phyloP scores from a whole-genome alignment of 2,888 invertebrate species.

The Drosophila fulvimacula region DNA sequence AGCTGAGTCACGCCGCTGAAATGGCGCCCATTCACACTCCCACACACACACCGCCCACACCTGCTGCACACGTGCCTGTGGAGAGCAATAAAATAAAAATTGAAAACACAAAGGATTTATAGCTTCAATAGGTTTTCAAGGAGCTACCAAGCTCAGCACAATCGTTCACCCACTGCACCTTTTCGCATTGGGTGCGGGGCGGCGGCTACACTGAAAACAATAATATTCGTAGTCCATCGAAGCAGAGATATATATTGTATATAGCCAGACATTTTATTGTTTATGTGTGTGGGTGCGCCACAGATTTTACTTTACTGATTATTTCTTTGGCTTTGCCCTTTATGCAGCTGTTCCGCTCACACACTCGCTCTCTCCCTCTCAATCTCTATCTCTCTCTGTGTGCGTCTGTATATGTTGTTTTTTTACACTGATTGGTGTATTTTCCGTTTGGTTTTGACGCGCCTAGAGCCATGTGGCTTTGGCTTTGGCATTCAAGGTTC shows the following conservation, averaged over 20 bases:
- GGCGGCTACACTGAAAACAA: constrained; percentile 58
- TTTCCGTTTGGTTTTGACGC: constrained; percentile 75
- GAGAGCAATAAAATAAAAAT: constrained; percentile 81
- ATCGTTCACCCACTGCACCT: constrained; percentile 45
- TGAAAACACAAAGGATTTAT: constrained; percentile 82
- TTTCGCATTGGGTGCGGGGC: constrained; percentile 30
- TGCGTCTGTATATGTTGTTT: constrained; percentile 57
- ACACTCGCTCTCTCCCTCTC: background rate
- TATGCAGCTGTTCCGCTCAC: constrained; percentile 2
- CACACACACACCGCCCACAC: background rate
- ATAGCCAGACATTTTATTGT: constrained; percentile 65
- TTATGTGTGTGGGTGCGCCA: constrained; percentile 69
- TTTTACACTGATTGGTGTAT: constrained; percentile 80
- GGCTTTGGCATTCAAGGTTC: constrained; percentile 43
- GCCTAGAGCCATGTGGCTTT: constrained; percentile 75
- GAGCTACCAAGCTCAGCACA: constrained; percentile 68
- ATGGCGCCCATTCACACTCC: constrained; percentile 27
- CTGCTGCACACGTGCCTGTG: constrained; percentile 56
- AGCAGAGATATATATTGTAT: constrained; percentile 52
- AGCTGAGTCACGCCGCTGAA: constrained; percentile 57
- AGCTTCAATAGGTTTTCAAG: constrained; percentile 82
- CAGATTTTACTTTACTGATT: constrained; percentile 75
- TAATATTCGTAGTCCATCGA: constrained; percentile 64
- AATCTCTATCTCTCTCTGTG: background rate
- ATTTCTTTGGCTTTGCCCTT: constrained; percentile 68